These are phyloP conservation scores for Grapholita molesta DNA, from an alignment of 1,140 invertebrate genomes.

Conservation along the genomic window DNA sequence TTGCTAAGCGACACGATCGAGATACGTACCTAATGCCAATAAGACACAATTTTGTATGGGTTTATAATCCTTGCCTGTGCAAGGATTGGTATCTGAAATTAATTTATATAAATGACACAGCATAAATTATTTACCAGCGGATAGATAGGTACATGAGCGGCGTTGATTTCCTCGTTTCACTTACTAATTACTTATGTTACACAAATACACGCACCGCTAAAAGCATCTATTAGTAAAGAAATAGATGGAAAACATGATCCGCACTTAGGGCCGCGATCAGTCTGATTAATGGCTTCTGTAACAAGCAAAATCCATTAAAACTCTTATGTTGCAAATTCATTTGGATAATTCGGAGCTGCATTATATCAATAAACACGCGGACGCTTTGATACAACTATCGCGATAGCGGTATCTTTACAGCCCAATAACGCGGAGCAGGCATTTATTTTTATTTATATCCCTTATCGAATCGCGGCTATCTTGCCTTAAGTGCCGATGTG, in stretches of 20 bases:
- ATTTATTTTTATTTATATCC: constrained; percentile 63
- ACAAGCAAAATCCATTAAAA: constrained; percentile 19
- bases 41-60: too few relatives aligned
- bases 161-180: background rate
- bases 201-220: background rate
- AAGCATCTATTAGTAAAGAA: background rate
- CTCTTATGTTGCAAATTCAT: constrained; percentile 26
- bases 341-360: constrained; percentile 27
- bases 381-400: constrained; percentile 29
- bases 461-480: constrained; percentile 43
- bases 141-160: background rate
- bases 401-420: constrained; percentile 52
- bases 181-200: background rate
- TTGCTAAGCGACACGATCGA: background rate
- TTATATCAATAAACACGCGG: constrained; percentile 39
- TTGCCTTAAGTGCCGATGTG: constrained; percentile 53
- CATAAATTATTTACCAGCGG: background rate
- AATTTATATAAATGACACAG: background rate
- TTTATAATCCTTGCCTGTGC: too few relatives aligned
- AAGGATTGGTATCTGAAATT: background rate
- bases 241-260: background rate
- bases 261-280: background rate
- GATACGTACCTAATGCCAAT: constrained; percentile 1
- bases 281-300: constrained; percentile 13
- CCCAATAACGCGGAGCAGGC: constrained; percentile 41